phyloP scores from a whole-genome alignment of 2,888 invertebrate genomes.

The Brachypterus glaber region DNA sequence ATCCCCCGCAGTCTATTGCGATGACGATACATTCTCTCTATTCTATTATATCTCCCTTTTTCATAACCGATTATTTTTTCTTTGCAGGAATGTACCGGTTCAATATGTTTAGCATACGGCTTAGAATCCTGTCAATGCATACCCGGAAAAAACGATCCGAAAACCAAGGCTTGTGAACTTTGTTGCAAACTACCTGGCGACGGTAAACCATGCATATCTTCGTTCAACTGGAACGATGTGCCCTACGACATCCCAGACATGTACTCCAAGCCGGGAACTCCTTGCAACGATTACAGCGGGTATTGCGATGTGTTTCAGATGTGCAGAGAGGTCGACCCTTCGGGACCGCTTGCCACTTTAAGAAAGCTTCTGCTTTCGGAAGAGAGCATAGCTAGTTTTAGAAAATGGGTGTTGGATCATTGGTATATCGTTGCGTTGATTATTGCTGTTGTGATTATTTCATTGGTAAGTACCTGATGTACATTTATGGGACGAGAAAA shows the following conservation, averaged over 20 bases:
- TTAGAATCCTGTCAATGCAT: conserved; percentile 93
- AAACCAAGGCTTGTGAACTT: conserved; percentile 83
- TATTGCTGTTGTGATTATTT: conserved; percentile 59
- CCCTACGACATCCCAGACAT: conserved; percentile 89
- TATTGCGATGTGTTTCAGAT: conserved; percentile 64
- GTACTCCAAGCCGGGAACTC: conserved; percentile 88
- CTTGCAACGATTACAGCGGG: conserved; percentile 86
- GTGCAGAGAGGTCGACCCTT: conserved; percentile 88
- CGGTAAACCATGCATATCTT: conserved; percentile 73
- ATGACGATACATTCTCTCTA: no score
- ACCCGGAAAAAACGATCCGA: conserved; percentile 65
- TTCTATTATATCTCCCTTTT: no score
- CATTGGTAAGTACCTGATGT: conserved; percentile 73
- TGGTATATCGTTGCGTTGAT: conserved; percentile 85
- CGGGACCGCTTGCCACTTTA: conserved; percentile 82
- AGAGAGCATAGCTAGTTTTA: conserved; percentile 81
- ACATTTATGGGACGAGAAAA: no score
- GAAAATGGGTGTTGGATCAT: conserved; percentile 76
- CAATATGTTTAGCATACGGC: conserved; percentile 94
- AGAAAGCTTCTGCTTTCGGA: conserved; percentile 78
- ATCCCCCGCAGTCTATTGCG: no score
- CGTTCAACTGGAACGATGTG: conserved; percentile 80
- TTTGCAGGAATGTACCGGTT: conserved; percentile 84
- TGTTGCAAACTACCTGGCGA: conserved; percentile 84
- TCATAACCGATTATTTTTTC: conserved; percentile 9